Percentiles rank a stretch among this genome's conserved stretches.
These are phyloP conservation scores for Schizaphis graminum DNA, from an alignment of 2,888 invertebrate species.

Conservation along the genomic window DNA sequence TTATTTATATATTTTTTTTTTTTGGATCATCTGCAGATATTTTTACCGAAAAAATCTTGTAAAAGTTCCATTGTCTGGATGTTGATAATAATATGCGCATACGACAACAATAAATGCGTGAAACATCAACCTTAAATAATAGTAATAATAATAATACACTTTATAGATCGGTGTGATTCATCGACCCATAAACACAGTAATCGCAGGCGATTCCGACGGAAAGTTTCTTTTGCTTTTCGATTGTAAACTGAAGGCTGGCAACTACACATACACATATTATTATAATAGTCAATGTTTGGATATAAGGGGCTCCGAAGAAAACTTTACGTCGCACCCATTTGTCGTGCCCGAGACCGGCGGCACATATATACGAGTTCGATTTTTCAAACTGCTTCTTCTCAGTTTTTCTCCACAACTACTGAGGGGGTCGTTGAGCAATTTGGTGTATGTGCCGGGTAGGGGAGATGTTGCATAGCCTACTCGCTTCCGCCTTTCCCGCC, in stretches of 20 bases:
- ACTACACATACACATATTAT: not conserved
- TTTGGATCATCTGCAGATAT: not conserved
- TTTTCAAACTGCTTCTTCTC: constrained; percentile 50
- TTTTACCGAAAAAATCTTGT: not conserved
- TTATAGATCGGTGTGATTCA: constrained; percentile 16
- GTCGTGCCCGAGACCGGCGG: not conserved
- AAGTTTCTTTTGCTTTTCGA: constrained; percentile 13
- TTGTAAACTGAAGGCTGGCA: not conserved
- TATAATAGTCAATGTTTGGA: not conserved
- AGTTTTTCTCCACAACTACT: not conserved
- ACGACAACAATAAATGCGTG: not conserved
- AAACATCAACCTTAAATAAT: constrained; percentile 19
- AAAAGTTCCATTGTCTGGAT: not conserved
- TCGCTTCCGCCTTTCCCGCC: not conserved
- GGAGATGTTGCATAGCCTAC: not conserved
- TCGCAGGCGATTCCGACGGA: constrained; percentile 34
- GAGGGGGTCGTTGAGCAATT: not conserved
- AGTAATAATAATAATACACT: not conserved
- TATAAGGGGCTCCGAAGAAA: constrained; percentile 1
- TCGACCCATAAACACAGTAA: constrained; percentile 31
- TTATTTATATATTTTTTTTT: not conserved
- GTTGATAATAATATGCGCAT: not conserved
- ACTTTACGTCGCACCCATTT: constrained; percentile 49
- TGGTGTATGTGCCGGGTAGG: not conserved
- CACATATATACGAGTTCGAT: constrained; percentile 22